Evolutionary conservation across 2,113 vertebrate species (phyloP).

Genomic region (Irena cyanogastra): DNA sequence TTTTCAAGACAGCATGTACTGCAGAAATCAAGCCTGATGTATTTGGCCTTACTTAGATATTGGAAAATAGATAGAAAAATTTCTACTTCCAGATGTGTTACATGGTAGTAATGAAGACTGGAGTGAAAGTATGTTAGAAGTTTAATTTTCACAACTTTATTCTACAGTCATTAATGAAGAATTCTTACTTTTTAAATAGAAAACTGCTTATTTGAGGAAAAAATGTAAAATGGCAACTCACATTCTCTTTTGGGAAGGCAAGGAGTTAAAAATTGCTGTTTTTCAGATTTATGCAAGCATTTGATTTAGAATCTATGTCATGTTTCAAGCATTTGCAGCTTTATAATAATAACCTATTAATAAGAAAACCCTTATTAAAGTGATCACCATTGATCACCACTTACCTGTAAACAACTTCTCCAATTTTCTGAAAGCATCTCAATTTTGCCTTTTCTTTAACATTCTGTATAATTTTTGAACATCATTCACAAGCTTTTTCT

Average conservation of each 20-base stretch:
- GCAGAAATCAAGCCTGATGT: background rate
- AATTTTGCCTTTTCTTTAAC: background rate
- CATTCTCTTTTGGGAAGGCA: background rate
- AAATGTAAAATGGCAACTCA: background rate
- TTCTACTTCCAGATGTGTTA: background rate
- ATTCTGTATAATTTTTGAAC: background rate
- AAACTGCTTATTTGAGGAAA: background rate
- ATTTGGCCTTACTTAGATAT: background rate
- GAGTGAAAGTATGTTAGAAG: background rate
- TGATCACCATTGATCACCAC: background rate
- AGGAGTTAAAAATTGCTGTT: background rate
- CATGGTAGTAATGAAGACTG: background rate
- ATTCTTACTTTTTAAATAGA: background rate
- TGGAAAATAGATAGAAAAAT: background rate
- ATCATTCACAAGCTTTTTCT: background rate
- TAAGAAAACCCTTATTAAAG: background rate
- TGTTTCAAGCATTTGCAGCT: background rate
- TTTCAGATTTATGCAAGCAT: background rate
- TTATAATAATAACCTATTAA: background rate
- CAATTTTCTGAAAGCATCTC: background rate
- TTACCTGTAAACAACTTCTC: background rate
- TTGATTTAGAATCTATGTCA: background rate
- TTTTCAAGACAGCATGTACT: background rate
- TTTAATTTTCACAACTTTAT: background rate
- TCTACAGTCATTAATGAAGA: background rate